phyloP scores from a whole-genome alignment of 2,113 vertebrate genomes.

The Acrocephalus arundinaceus region DNA sequence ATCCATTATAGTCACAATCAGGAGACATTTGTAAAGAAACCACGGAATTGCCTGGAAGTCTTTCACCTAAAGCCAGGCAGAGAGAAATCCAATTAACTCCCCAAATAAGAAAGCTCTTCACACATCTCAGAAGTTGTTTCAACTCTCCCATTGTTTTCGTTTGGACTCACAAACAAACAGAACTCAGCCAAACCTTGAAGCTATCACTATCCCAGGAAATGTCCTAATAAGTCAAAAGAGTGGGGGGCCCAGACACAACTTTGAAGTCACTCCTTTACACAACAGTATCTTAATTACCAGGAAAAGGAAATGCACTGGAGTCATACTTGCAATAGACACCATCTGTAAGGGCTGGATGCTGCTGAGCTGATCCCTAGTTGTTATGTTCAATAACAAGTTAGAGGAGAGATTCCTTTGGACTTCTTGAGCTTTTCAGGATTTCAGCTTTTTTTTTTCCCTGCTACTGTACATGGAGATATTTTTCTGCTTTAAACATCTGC shows the following conservation, averaged over 20 bases:
- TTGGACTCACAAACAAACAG: neutral
- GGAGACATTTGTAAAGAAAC: neutral
- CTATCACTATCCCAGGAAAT: neutral
- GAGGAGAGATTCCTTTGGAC: neutral
- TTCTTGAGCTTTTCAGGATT: neutral
- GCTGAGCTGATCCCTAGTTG: neutral
- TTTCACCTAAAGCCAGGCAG: neutral
- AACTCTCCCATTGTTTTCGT: neutral
- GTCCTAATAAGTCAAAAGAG: neutral
- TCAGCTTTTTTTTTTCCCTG: neutral
- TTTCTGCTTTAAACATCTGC: neutral
- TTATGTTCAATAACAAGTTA: neutral
- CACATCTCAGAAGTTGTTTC: neutral
- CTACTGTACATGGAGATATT: neutral
- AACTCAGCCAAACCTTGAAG: neutral
- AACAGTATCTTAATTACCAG: neutral
- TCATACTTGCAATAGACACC: neutral
- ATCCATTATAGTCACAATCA: neutral
- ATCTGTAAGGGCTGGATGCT: neutral
- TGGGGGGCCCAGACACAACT: neutral
- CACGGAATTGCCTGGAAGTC: neutral
- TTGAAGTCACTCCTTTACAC: neutral
- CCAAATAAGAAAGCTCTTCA: neutral
- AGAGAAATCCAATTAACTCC: neutral
- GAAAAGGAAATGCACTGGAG: neutral